A percentile compares a stretch with the other conserved stretches of the same genome.
These are phyloP conservation scores for Cyphomyrus discorhynchus DNA, from an alignment of 2,113 vertebrate genomes.

Conservation along the genomic window DNA sequence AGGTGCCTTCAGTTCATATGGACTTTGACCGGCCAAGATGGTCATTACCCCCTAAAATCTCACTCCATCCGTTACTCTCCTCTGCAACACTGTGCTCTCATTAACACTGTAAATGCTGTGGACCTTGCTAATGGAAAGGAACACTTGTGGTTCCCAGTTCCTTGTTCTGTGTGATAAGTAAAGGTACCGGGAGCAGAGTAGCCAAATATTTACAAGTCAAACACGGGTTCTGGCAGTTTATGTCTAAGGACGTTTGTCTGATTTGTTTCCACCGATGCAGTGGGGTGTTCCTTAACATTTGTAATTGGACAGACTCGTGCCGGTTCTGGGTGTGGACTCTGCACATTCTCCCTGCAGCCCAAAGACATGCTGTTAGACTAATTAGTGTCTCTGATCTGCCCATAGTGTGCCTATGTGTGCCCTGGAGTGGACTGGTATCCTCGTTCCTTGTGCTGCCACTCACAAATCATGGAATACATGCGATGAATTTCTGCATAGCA, in stretches of 20 bases:
- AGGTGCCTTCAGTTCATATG: constrained; percentile 51
- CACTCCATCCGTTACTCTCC: not conserved
- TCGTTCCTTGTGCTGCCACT: not conserved
- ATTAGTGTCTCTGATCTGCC: not conserved
- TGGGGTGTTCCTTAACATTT: not conserved
- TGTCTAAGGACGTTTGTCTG: not conserved
- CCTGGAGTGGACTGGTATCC: not conserved
- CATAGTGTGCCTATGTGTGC: not conserved
- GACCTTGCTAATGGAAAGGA: not conserved
- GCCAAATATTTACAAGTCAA: not conserved
- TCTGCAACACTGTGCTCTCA: not conserved
- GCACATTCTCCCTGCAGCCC: not conserved
- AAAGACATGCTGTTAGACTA: not conserved
- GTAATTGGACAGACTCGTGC: not conserved
- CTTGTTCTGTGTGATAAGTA: not conserved
- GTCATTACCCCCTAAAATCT: not conserved
- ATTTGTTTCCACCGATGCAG: not conserved
- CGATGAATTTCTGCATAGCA: not conserved
- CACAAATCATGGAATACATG: not conserved
- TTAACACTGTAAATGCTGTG: not conserved
- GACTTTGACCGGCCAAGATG: not conserved
- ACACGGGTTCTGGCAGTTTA: not conserved
- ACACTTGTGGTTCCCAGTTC: not conserved
- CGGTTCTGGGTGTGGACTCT: not conserved
- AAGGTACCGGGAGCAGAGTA: not conserved